Percentiles rank a stretch among this genome's conserved stretches.
These are phyloP conservation scores for Phocides pigmalion DNA, from an alignment of 1,140 invertebrate species.

Conservation along the genomic window DNA sequence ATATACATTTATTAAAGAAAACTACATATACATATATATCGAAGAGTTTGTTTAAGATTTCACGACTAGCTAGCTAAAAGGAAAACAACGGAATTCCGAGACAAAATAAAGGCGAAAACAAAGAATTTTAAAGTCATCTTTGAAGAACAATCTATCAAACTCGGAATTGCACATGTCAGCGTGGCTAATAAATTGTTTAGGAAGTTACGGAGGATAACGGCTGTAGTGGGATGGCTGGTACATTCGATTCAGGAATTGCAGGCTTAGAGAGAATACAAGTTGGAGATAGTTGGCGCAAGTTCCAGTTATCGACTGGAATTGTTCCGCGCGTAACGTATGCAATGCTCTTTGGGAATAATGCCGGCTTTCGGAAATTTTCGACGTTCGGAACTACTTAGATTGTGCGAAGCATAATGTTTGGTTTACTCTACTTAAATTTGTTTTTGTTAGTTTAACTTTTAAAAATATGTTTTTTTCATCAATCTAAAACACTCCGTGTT, in stretches of 20 bases:
- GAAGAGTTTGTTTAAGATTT: too few species aligned
- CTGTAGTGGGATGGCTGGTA: slow-evolving; percentile 24
- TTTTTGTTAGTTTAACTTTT: too few species aligned
- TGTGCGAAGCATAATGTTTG: background rate
- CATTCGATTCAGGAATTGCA: slow-evolving; percentile 38
- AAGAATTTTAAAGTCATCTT: slow-evolving; percentile 22
- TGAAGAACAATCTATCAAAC: slow-evolving; percentile 27
- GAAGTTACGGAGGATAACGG: slow-evolving; percentile 30
- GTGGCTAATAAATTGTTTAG: slow-evolving; percentile 37
- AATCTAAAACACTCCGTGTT: too few species aligned
- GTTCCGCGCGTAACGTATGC: slow-evolving; percentile 28
- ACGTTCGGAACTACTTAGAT: background rate
- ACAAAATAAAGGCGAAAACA: slow-evolving; percentile 5
- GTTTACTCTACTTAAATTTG: background rate
- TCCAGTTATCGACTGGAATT: slow-evolving; percentile 35
- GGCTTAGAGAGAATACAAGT: slow-evolving; percentile 25
- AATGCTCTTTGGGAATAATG: slow-evolving; percentile 25
- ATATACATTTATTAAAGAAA: too few species aligned
- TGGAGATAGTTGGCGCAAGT: slow-evolving; percentile 35
- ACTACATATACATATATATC: too few species aligned
- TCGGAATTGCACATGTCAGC: slow-evolving; percentile 33
- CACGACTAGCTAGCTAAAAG: too few species aligned
- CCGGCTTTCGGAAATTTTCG: slow-evolving; percentile 11
- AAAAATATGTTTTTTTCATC: too few species aligned
- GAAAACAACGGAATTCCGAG: too few species aligned